These are phyloP conservation scores for Gobius niger DNA, from an alignment of 2,113 vertebrate genomes.

Conservation along the genomic window DNA sequence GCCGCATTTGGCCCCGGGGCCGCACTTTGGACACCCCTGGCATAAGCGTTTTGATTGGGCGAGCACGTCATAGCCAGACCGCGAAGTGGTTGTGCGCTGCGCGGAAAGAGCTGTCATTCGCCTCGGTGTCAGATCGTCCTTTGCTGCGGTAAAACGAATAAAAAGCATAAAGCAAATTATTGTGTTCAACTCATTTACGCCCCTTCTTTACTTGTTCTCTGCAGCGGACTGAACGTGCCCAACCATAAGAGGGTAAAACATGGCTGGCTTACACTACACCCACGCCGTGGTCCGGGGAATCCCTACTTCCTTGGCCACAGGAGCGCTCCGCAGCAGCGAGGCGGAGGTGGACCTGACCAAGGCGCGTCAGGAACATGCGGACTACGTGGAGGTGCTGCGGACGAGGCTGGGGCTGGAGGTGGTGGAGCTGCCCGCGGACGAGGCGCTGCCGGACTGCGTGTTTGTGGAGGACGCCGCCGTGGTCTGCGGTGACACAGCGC, in stretches of 20 bases:
- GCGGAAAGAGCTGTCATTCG: conserved; percentile 65
- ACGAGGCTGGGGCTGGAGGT: conserved; percentile 87
- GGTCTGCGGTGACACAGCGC: conserved; percentile 91
- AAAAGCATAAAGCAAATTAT: conserved; percentile 19
- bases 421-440: conserved; percentile 86
- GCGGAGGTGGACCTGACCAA: conserved; percentile 79
- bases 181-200: conserved; percentile 42
- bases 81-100: too few species aligned
- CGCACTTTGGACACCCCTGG: too few species aligned
- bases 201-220: conserved; percentile 23
- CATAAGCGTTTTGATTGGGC: too few species aligned
- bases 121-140: conserved; percentile 44
- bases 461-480: conserved; percentile 95
- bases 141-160: conserved; percentile 46
- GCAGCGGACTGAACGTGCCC: conserved; percentile 32
- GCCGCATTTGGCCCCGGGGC: too few species aligned
- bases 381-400: conserved; percentile 82
- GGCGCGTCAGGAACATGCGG: conserved; percentile 79
- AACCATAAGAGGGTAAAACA: conserved; percentile 58
- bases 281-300: conserved; percentile 89
- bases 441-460: conserved; percentile 89
- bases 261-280: conserved; percentile 84
- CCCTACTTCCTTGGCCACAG: conserved; percentile 81
- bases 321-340: conserved; percentile 78
- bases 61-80: too few species aligned